Percentiles rank a stretch among this genome's conserved stretches.
Evolutionary conservation across 1,140 invertebrate species (phyloP).

Genomic region (Tyrophagus putrescentiae): DNA sequence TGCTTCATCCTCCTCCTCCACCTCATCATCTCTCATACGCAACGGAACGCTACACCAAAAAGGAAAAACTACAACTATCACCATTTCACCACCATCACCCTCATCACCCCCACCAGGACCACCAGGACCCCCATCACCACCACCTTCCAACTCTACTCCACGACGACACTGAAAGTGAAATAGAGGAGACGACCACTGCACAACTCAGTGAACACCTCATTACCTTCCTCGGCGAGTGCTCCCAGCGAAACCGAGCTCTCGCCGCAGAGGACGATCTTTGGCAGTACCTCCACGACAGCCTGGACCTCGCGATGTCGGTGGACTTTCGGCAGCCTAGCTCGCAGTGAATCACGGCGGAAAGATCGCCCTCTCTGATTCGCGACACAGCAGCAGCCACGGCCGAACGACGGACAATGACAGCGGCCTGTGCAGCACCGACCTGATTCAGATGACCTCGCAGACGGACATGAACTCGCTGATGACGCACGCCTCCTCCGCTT

Average conservation of each 20-base stretch:
- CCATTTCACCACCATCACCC: too few species aligned
- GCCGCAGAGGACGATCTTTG: not conserved
- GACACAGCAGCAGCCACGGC: too few species aligned
- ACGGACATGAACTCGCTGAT: constrained; percentile 11
- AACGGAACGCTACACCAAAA: too few species aligned
- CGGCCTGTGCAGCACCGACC: constrained; percentile 8
- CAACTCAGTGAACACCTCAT: not conserved
- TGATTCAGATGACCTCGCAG: constrained; percentile 10
- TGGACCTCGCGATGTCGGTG: constrained; percentile 3
- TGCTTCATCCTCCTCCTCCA: too few species aligned
- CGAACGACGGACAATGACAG: constrained; percentile 3
- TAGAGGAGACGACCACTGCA: not conserved
- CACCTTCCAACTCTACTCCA: not conserved
- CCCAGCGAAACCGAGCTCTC: too few species aligned
- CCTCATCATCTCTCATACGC: too few species aligned
- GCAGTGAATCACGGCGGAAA: too few species aligned
- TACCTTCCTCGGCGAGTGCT: not conserved
- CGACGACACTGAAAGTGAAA: not conserved
- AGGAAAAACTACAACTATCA: too few species aligned
- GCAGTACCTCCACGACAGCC: not conserved
- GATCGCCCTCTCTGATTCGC: too few species aligned
- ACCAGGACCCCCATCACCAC: not conserved
- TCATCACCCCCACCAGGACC: too few species aligned
- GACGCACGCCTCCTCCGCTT: not conserved
- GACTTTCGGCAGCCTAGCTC: too few species aligned